Percentiles rank a stretch among this genome's conserved stretches.
Evolutionary conservation across 2,113 vertebrate genomes (phyloP).

Genomic region (Balaeniceps rex): DNA sequence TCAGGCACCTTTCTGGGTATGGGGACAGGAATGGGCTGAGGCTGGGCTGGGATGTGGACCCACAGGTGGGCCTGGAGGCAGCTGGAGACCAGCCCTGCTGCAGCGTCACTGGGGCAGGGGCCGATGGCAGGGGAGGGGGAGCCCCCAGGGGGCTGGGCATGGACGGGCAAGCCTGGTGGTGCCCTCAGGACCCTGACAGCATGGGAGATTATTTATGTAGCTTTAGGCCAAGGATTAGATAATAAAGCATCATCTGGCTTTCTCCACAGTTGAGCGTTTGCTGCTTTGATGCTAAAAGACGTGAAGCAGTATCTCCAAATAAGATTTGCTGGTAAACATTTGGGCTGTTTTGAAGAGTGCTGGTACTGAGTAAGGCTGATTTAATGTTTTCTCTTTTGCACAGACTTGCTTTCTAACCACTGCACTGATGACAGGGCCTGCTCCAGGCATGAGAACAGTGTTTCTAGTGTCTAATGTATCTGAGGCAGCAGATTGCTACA

Average conservation of each 20-base stretch:
- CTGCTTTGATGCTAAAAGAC: neutral
- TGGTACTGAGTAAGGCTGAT: neutral
- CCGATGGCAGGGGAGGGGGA: neutral
- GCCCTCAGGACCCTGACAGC: neutral
- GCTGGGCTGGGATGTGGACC: neutral
- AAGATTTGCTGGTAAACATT: neutral
- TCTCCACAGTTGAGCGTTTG: neutral
- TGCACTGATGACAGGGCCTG: neutral
- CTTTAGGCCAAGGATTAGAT: neutral
- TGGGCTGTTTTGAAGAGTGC: neutral
- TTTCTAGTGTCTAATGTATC: neutral
- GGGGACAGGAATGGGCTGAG: neutral
- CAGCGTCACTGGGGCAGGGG: fast-evolving
- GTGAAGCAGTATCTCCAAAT: neutral
- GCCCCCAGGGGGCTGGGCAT: neutral
- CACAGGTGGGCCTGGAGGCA: neutral
- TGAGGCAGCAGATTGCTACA: neutral
- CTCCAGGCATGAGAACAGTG: neutral
- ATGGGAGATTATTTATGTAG: neutral
- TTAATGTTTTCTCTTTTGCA: neutral
- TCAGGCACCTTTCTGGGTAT: neutral
- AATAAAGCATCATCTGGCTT: neutral
- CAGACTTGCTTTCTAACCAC: neutral
- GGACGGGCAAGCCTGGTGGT: neutral
- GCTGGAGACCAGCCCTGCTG: neutral